Percentiles rank a stretch among this genome's conserved stretches.
phyloP scores from a whole-genome alignment of 2,113 vertebrate genomes.

The Suncus etruscus region DNA sequence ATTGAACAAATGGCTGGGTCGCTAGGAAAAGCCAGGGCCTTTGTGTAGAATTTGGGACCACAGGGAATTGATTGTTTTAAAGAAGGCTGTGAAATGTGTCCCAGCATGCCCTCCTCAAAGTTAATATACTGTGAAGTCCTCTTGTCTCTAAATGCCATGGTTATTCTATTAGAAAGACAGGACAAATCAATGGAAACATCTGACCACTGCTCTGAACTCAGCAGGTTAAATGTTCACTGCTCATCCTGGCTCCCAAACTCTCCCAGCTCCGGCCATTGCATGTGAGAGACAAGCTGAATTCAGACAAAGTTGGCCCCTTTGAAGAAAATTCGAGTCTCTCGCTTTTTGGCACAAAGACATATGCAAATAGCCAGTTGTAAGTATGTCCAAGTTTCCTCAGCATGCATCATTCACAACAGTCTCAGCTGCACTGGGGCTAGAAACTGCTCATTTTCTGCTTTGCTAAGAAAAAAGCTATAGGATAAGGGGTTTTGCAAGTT shows the following conservation, averaged over 20 bases:
- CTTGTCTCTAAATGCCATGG: constrained; percentile 54
- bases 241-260: background rate
- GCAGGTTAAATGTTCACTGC: background rate
- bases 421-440: constrained; percentile 78
- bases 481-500: no score
- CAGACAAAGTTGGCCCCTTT: constrained; percentile 62
- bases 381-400: constrained; percentile 84
- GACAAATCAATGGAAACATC: constrained; percentile 41
- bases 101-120: background rate
- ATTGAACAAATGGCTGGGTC: constrained; percentile 27
- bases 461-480: constrained; percentile 71
- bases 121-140: constrained; percentile 64
- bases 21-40: constrained; percentile 33
- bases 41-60: background rate
- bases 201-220: constrained; percentile 50
- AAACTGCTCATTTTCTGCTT: constrained; percentile 73
- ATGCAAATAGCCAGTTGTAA: constrained; percentile 81
- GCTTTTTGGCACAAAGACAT: constrained; percentile 66
- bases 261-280: constrained; percentile 43
- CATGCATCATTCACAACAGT: constrained; percentile 87
- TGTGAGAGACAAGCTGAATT: constrained; percentile 47
- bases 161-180: constrained; percentile 27
- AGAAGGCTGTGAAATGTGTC: constrained; percentile 43
- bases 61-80: background rate
- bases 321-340: constrained; percentile 73